These are phyloP conservation scores for Machaerirhynchus nigripectus DNA, from an alignment of 2,113 vertebrate species.

Conservation along the genomic window DNA sequence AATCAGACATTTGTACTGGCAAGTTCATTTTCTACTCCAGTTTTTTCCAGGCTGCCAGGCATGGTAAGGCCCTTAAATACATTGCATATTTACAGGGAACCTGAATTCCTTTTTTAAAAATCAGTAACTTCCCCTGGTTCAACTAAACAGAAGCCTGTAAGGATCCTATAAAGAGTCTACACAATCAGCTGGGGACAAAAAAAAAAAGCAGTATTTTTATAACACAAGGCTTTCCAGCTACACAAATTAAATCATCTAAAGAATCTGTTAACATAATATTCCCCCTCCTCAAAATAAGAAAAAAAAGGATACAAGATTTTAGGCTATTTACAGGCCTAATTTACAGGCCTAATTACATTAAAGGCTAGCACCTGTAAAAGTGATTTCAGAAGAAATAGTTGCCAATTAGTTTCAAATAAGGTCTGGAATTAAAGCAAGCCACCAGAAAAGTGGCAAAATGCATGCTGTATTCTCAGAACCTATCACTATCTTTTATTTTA, in stretches of 20 bases:
- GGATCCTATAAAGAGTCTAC: not conserved
- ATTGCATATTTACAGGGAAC: not conserved
- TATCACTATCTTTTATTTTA: not conserved
- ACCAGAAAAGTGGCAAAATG: not conserved
- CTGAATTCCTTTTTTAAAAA: not conserved
- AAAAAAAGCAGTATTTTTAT: not conserved
- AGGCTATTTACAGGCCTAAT: not conserved
- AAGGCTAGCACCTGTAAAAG: not conserved
- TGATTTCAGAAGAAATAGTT: not conserved
- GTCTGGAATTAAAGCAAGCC: not conserved
- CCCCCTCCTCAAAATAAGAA: fast-evolving
- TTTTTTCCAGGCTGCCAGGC: not conserved
- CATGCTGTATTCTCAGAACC: not conserved
- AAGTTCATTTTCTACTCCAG: not conserved
- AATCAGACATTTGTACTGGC: not conserved
- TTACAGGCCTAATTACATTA: not conserved
- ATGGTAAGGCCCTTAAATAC: not conserved
- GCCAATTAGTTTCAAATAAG: not conserved
- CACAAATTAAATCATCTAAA: not conserved
- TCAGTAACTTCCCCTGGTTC: not conserved
- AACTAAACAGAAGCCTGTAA: not conserved
- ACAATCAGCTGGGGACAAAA: not conserved
- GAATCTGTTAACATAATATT: not conserved
- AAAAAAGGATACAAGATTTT: not conserved
- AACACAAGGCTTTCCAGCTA: not conserved